Base-by-base conservation (phyloP, 2,797 vertebrate genomes). In the Cirrhinus mrigala region DNA sequence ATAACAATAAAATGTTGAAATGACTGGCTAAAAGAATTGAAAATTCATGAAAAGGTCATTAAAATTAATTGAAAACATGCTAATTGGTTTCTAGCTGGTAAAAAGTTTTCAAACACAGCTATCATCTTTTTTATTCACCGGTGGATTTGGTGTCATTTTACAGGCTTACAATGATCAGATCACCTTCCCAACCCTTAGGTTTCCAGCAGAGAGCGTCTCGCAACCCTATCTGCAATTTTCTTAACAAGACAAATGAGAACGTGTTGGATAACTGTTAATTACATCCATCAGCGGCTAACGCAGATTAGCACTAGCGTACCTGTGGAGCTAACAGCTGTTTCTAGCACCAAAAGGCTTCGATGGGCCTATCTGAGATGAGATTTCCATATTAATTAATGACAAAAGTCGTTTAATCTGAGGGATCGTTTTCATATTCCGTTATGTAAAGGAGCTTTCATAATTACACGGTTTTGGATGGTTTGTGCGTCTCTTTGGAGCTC, bases 241-340 rank as follows among this genome's bases (percentile, higher is more conserved):
- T 56, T 77, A 84, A 68, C 64, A 84, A 66, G 46, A 84, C 82
- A 77, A 84, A 76, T 64, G 48, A 84, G 62, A 77, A 66, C 10
- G 20, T 68, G 33, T 77, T 56, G 50, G 50, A 77, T 77, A 69
- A 66, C 70, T 37, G 60, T 83, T 83, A 76, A 84, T 78, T 84
- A 69, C 50, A 78, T 84, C 52, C 74, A 78, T 84, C 82, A 76
- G 33, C 18, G 10, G 73, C 71, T 84, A 68, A 77, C 16, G 6
- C 62, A 84, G 73, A 77, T 68, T 44, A 69, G 50, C 82, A 88
- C 77, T 86, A 75, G 82, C 48, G 79, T 46, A 64, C 87, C 85
- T 89, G 89, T 86, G 91, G 85, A 90, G 87, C 71, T 88, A 90
- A 89, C 89, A 92, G 88, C 88, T 94, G 89, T 91, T 90, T 91